These are phyloP conservation scores for Atherix ibis DNA, from an alignment of 2,888 invertebrate genomes.

Conservation along the genomic window DNA sequence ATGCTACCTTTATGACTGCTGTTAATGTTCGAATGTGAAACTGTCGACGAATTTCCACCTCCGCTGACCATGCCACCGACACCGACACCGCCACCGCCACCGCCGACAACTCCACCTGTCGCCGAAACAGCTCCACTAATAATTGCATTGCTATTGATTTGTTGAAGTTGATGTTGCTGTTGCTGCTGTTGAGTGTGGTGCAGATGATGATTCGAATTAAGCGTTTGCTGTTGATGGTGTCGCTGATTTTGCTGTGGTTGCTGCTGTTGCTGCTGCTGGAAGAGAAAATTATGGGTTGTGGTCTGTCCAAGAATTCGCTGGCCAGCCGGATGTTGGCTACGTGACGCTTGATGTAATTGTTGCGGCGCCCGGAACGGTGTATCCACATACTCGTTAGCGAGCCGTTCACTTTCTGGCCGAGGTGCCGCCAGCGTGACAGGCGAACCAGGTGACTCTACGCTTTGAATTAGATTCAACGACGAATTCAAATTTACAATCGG, in stretches of 20 bases:
- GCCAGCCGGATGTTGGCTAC: slow-evolving; percentile 30
- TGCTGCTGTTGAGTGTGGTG: slow-evolving; percentile 15
- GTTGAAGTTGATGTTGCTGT: slow-evolving; percentile 17
- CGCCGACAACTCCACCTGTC: slow-evolving; percentile 11
- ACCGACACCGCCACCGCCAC: slow-evolving; percentile 4
- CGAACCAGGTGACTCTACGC: slow-evolving; percentile 26
- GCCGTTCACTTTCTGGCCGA: slow-evolving; percentile 71
- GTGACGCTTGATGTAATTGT: slow-evolving; percentile 34
- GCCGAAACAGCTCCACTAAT: slow-evolving; percentile 17
- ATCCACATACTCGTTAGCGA: slow-evolving; percentile 87
- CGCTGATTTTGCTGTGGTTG: slow-evolving; percentile 11
- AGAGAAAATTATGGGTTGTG: slow-evolving; percentile 36
- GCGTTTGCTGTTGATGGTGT: slow-evolving; percentile 18
- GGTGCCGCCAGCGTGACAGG: slow-evolving; percentile 47
- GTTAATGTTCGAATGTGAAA: slow-evolving; percentile 17
- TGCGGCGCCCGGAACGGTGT: slow-evolving; percentile 51
- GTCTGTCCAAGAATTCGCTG: slow-evolving; percentile 36
- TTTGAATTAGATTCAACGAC: slow-evolving; percentile 16
- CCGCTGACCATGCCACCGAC: slow-evolving; percentile 3
- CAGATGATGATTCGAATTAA: slow-evolving; percentile 16
- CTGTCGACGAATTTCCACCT: slow-evolving; percentile 10
- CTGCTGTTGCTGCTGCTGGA: slow-evolving; percentile 27
- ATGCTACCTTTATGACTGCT: slow-evolving; percentile 15
- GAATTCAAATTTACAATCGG: slow-evolving; percentile 15
- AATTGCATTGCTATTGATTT: slow-evolving; percentile 15